Evolutionary conservation across 2,888 invertebrate species (phyloP).

Genomic region (Leptopilina drosophilae): DNA sequence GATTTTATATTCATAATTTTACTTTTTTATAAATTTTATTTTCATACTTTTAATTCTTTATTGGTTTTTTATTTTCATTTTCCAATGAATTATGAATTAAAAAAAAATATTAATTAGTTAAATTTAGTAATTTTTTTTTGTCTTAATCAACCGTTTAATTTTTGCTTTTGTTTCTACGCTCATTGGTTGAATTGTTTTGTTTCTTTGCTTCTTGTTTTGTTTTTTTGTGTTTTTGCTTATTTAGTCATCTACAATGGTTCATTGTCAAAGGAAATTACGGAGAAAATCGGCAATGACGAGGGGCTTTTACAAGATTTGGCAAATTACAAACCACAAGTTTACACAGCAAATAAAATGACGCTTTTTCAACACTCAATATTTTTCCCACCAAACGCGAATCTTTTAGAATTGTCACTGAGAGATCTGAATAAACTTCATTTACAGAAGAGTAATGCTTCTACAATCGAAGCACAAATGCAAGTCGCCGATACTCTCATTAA

Average conservation of each 20-base stretch:
- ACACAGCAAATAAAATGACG: constrained; percentile 55
- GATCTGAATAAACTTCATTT: constrained; percentile 63
- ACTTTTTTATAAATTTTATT: no score
- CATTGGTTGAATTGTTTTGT: no score
- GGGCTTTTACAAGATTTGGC: constrained; percentile 65
- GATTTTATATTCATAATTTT: no score
- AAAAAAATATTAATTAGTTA: no score
- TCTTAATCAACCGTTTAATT: not conserved
- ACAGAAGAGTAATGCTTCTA: constrained; percentile 61
- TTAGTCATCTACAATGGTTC: constrained; percentile 74
- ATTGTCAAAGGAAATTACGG: constrained; percentile 16
- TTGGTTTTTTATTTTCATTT: no score
- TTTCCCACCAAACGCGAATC: constrained; percentile 62
- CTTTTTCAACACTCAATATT: constrained; percentile 68
- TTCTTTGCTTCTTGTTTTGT: constrained; percentile 2
- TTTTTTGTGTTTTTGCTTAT: constrained; percentile 52
- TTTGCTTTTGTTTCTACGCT: constrained; percentile 19
- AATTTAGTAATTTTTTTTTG: not conserved
- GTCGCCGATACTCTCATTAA: constrained; percentile 63
- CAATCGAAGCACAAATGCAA: constrained; percentile 62
- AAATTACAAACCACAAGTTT: constrained; percentile 64
- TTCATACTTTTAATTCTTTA: no score
- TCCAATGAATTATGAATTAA: no score
- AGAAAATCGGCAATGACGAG: constrained; percentile 43
- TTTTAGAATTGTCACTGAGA: constrained; percentile 61